Base-by-base conservation (phyloP, 1,140 invertebrate species). In the Brachionus rubens region DNA sequence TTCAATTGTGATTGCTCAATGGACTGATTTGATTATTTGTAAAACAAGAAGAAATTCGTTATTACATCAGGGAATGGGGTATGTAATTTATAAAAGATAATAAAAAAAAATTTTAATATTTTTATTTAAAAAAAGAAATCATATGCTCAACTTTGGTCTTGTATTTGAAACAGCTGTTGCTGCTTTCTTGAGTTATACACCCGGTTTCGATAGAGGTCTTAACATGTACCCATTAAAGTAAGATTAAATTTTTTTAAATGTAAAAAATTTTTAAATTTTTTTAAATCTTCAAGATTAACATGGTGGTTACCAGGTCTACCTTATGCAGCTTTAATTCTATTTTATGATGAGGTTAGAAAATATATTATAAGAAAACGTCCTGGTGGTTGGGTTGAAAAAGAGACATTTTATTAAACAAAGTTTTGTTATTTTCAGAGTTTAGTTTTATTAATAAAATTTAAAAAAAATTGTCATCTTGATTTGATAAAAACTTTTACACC, bases 21-120 rank as follows among this genome's bases (percentile, higher is more conserved):
- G 95, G 95, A 92, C 94, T 79, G 94, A 98, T 89, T 87, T 98
- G 87, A 96, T 98, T 84, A 94, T 98, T 82, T 97, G 94, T 86
- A 98, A 98, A 88, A 98, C 95, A 78, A 89, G 95, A 80, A 90
- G 93, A 81, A 94, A 96, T 83, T 98, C 94, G 40, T 91, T 98
- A 81, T 86, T 98, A 78, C 94, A 98, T 82, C 95, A 98, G 84
- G 94, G 94, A 87, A 97, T 98, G 78, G 84, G 82, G 43, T 46
- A 46, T 80, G 21, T 28, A 3, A 16, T 41, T 26, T 24, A 10
- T 3, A 28, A 16, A 33, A 3, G 1, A 26, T 5, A 21, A 24
- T 3, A n/a, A n/a, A n/a, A n/a, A n/a, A n/a, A n/a, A n/a, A n/a
- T n/a, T n/a, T n/a, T n/a, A n/a, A n/a, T n/a, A n/a, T n/a, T n/a